A percentile compares a stretch with the other conserved stretches of the same genome.
Conservation (phyloP, 2,113 vertebrate species). For the Corvus cornix region DNA sequence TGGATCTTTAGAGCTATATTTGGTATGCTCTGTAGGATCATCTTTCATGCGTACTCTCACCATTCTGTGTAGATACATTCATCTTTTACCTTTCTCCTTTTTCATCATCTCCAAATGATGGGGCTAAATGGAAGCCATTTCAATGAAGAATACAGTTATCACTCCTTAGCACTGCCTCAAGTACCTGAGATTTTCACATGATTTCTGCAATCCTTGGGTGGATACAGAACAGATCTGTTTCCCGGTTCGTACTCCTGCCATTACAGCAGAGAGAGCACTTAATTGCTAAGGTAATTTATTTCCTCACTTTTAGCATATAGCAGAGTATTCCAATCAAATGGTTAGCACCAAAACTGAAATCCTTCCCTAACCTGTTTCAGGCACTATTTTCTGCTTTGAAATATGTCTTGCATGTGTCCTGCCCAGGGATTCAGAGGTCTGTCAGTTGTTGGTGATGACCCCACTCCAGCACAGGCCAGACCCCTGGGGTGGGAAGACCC, state of each 20-base stretch:
- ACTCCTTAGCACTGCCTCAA: background rate
- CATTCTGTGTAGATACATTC: background rate
- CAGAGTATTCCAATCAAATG: background rate
- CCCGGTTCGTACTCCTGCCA: background rate
- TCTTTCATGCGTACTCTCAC: background rate
- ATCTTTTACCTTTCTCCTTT: background rate
- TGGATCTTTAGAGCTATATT: slow-evolving; percentile 15
- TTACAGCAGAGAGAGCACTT: background rate
- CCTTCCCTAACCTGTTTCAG: background rate
- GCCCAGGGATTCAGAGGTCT: background rate
- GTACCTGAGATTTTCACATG: background rate
- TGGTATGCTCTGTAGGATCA: background rate
- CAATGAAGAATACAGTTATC: background rate
- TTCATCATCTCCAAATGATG: background rate
- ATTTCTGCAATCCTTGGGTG: background rate
- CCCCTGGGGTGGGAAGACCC: background rate
- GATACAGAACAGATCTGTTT: background rate
- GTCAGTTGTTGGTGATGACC: rapidly evolving
- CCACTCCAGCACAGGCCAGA: rapidly evolving
- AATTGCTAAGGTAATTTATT: background rate
- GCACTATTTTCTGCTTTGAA: background rate
- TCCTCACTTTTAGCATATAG: background rate
- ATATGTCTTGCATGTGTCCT: background rate
- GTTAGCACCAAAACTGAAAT: background rate
- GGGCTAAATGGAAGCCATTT: background rate